These are phyloP conservation scores for Girardinus metallicus DNA, from an alignment of 2,797 vertebrate genomes.

Conservation along the genomic window DNA sequence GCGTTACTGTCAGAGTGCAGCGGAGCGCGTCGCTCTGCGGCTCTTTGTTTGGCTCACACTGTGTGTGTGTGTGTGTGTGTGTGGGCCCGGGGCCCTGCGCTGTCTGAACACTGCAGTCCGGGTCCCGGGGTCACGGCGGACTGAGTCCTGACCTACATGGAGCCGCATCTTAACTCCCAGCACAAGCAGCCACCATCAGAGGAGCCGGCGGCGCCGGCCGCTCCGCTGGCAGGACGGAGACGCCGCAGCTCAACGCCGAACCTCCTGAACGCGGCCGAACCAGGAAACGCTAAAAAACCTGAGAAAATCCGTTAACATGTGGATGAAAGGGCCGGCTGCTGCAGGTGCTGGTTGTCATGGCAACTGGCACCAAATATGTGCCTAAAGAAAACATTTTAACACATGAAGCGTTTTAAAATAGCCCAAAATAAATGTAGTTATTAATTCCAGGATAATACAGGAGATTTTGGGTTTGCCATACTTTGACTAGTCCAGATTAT, in stretches of 20 bases:
- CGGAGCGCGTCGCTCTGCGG: conserved; percentile 46
- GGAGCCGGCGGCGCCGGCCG: background rate
- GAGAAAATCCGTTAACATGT: background rate
- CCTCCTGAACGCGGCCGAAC: background rate
- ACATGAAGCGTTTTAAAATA: background rate
- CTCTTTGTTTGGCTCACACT: background rate
- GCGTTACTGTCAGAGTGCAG: conserved; percentile 68
- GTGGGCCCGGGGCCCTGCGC: conserved; percentile 20
- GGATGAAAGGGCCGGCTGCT: background rate
- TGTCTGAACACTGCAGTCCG: background rate
- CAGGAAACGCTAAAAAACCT: background rate
- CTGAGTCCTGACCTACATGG: conserved; percentile 59
- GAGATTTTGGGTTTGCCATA: background rate
- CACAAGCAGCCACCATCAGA: conserved; percentile 1
- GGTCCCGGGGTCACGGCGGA: conserved; percentile 30
- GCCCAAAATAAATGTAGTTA: background rate
- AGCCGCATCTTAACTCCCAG: conserved; percentile 19
- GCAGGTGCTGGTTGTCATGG: background rate
- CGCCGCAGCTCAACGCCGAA: conserved; percentile 5
- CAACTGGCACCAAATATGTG: background rate
- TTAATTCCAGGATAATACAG: background rate
- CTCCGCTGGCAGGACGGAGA: conserved; percentile 22
- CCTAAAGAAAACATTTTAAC: background rate
- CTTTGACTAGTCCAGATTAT: no score
- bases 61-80: conserved; percentile 8